Base-by-base conservation (phyloP, 2,113 vertebrate species). In the Pseudorasbora parva region DNA sequence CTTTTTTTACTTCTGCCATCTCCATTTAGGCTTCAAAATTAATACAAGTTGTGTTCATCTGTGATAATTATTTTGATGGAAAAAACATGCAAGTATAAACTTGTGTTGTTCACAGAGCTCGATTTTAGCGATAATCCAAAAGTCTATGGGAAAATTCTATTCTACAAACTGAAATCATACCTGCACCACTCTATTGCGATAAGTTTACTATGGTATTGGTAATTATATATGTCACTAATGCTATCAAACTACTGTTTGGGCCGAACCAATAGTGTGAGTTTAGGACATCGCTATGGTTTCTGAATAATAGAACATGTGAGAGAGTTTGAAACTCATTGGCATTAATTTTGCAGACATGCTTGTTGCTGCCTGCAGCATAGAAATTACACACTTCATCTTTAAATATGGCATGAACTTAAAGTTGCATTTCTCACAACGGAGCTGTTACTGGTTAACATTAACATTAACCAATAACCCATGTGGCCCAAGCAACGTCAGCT, bases 201-300 rank as follows among this genome's bases (percentile, higher is more conserved):
- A 9, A 10, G 15, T 49, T 49, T 27, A 73, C 43, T n/a, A 27
- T 3, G 43, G 25, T 49, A 68, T 54, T 19, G 41, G 33, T 41
- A 8, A 69, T 19, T 69, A 21, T 21, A 69, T 17, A 19, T 33
- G 6, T 33, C 30, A 9, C 33, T 41, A 68, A 45, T 14, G 1
- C 1, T 19, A 47, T 3, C 43, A 49, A 74, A 74, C 14, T 23
- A 30, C 45, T 30, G 47, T 51, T 74, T 51, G 7, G 17, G 8
- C 23, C 51, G 72, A 74, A 74, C 23, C 23, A 27, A 51, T 51
- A 74, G 25, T 27, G 71, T 51, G 71, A 30, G 14, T 74, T 74
- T 27, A 4, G 15, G 8, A 51, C 14, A 74, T 14, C 47, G 51
- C 71, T 19, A 27, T 2, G 2, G 47, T 74, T 74, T 72, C 43